phyloP scores from a whole-genome alignment of 2,797 vertebrate species.

The Macrochelys suwanniensis region DNA sequence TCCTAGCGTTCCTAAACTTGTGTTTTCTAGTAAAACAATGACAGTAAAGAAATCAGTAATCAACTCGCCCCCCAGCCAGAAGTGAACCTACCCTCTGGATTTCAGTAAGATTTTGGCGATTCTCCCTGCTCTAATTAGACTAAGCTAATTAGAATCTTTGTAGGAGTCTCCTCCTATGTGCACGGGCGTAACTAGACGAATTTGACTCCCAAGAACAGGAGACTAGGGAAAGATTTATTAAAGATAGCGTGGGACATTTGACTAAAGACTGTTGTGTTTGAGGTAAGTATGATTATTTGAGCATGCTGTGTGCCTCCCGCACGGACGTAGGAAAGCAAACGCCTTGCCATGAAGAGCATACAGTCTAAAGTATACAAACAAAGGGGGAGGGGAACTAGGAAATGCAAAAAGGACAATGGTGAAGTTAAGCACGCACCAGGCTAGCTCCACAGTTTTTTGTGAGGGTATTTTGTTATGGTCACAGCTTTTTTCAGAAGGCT shows the following conservation, averaged over 20 bases:
- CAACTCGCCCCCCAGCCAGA: not conserved
- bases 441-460: not conserved
- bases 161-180: not conserved
- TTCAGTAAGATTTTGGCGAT: not conserved
- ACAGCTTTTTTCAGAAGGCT: not conserved
- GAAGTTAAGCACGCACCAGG: not conserved
- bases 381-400: not conserved
- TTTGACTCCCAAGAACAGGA: not conserved
- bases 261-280: not conserved
- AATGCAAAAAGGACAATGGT: not conserved
- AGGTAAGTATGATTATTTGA: not conserved
- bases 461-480: not conserved
- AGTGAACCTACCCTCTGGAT: not conserved
- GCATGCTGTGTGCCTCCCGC: not conserved
- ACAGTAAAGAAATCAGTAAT: constrained; percentile 30
- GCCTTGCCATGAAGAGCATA: not conserved
- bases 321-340: not conserved
- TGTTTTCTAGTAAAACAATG: constrained; percentile 37
- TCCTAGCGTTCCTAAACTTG: not conserved
- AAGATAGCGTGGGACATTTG: not conserved
- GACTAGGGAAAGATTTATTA: not conserved
- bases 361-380: not conserved
- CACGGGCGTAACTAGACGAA: not conserved
- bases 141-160: not conserved
- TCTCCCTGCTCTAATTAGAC: not conserved